These are phyloP conservation scores for Esox masquinongy DNA, from an alignment of 2,797 vertebrate species.

Conservation along the genomic window DNA sequence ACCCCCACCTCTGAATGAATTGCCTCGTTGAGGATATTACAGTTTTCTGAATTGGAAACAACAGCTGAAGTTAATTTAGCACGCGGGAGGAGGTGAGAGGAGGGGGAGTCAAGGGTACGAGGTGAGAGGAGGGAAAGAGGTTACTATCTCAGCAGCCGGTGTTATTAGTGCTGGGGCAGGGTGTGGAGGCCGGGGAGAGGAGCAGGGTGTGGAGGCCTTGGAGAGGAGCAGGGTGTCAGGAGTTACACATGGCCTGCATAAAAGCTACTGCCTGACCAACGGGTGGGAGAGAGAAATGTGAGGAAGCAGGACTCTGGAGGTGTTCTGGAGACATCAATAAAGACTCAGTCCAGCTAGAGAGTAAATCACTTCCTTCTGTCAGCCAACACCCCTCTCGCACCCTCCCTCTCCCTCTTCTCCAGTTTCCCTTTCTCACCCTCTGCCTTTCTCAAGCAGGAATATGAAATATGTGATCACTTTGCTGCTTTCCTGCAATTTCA, in stretches of 20 bases:
- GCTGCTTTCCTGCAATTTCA: too few relatives aligned
- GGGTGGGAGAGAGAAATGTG: constrained; percentile 25
- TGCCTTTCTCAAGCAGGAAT: too few relatives aligned
- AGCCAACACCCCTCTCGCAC: neutral
- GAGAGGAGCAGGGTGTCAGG: constrained; percentile 29
- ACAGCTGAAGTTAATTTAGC: constrained; percentile 24
- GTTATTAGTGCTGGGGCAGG: neutral
- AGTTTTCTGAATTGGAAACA: constrained; percentile 18
- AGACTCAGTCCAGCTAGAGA: constrained; percentile 33
- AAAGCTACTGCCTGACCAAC: neutral
- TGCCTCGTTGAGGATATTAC: neutral
- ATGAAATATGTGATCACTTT: too few relatives aligned
- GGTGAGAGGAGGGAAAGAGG: constrained; percentile 11
- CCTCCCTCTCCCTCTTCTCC: constrained; percentile 1
- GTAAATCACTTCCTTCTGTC: constrained; percentile 54
- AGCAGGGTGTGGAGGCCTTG: neutral
- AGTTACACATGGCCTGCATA: constrained; percentile 40
- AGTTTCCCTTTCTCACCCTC: neutral
- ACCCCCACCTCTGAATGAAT: neutral
- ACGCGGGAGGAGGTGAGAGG: too few relatives aligned
- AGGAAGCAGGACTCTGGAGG: constrained; percentile 48
- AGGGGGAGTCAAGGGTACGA: too few relatives aligned
- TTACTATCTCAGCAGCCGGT: constrained; percentile 33
- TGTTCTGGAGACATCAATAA: constrained; percentile 44
- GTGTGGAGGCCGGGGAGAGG: neutral